These are phyloP conservation scores for Oxyura jamaicensis DNA, from an alignment of 2,113 vertebrate species.

Conservation along the genomic window DNA sequence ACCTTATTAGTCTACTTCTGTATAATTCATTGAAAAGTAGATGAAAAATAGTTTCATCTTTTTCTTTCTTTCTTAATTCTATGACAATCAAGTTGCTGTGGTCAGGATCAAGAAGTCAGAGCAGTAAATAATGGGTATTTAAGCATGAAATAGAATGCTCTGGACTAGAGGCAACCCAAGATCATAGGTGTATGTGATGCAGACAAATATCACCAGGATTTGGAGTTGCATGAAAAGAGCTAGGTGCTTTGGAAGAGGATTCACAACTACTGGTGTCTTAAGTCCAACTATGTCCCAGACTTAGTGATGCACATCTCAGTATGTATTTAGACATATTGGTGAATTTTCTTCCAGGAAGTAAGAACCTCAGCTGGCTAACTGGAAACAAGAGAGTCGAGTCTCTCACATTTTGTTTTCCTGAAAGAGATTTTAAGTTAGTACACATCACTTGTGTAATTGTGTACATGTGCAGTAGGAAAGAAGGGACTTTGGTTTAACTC, in stretches of 20 bases:
- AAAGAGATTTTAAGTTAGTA: background rate
- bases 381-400: background rate
- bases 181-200: background rate
- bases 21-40: background rate
- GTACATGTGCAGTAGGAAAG: background rate
- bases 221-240: background rate
- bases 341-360: background rate
- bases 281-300: background rate
- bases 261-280: background rate
- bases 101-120: background rate
- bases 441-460: background rate
- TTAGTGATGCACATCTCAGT: background rate
- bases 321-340: background rate
- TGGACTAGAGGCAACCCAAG: background rate
- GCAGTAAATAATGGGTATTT: background rate
- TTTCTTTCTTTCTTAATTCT: background rate
- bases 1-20: background rate
- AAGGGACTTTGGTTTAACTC: background rate
- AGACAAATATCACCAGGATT: background rate
- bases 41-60: background rate
- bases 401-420: background rate
- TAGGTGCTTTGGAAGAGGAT: background rate
- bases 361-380: background rate
- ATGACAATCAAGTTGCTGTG: background rate
- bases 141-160: background rate